A percentile compares a stretch with the other conserved stretches of the same genome.
phyloP scores from a whole-genome alignment of 37 sponge, comb jelly and placozoan genomes.

The Sycon ciliatum region DNA sequence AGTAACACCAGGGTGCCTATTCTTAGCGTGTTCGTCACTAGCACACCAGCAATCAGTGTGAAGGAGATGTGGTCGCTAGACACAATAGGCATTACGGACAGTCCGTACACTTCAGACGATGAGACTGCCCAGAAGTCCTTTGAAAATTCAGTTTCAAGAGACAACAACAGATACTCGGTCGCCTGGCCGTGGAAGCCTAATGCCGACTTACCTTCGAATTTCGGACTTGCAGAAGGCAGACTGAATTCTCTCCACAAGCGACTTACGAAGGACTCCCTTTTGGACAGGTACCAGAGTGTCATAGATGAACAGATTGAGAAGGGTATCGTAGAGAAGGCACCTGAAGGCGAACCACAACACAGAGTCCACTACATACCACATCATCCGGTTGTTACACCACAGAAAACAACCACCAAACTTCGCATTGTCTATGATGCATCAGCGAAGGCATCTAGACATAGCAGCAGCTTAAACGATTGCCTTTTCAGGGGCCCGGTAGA shows the following conservation, averaged over 20 bases:
- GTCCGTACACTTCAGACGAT: no score
- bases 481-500: conserved; percentile 25
- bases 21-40: no score
- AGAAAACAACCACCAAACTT: conserved; percentile 33
- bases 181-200: conserved; percentile 22
- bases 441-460: background rate
- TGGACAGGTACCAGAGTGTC: conserved; percentile 14
- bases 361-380: conserved; percentile 27
- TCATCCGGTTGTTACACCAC: conserved; percentile 19
- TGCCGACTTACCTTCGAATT: conserved; percentile 28
- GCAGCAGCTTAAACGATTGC: conserved; percentile 12
- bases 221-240: conserved; percentile 5
- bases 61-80: conserved; percentile 41
- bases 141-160: background rate
- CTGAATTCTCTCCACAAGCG: background rate
- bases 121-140: conserved; percentile 28
- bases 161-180: conserved; percentile 28
- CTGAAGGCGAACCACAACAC: background rate
- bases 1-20: no score
- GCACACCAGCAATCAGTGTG: no score
- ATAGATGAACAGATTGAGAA: conserved; percentile 20
- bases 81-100: conserved; percentile 12
- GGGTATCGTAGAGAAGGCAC: conserved; percentile 25
- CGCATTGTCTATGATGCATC: conserved; percentile 46
- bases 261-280: conserved; percentile 17